Base-by-base conservation (phyloP, 2,888 invertebrate species). In the Meghimatium bilineatum region DNA sequence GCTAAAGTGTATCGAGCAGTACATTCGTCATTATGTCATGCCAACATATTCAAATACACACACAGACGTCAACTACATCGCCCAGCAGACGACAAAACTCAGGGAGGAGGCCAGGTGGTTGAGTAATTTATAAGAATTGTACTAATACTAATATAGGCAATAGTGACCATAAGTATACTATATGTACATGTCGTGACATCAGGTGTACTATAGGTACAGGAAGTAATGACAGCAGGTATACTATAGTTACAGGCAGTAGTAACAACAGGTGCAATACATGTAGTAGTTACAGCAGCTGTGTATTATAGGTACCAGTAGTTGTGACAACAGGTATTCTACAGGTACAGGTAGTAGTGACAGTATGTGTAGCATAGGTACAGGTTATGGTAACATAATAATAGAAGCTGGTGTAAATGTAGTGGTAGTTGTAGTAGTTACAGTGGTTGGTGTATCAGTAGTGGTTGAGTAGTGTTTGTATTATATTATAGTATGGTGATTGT, bases 41-140 rank as follows among this genome's bases (percentile, higher is more conserved):
- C 84, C 84, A 14, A 77, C 71, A 44, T 84, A 84, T 52, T 76
- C 81, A 38, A 84, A 84, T 56, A 84, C 84, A 14, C 84, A 84
- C 72, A 84, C 84, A 14, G 81, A 80, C n/a, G 78, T 81, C 20
- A 80, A 49, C 81, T 72, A 34, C 63, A 77, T 56, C 12, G 60
- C 84, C 1, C 52, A 74, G 32, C 84, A 84, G 66, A 84, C 84
- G 38, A 67, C 84, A 5, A 67, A 49, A 3, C 69, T 84, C 23
- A 63, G 84, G 32, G 81, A 84, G 23, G 84, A 84, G 34, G 84
- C 84, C 67, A 76, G 84, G 84, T 83, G n/a, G 29, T 36, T 23
- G 14, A 17, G 66, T 44, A 8, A 20, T 26, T 36, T 29, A 8
- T 38, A 44, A 17, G 29, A 38, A 10, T 29, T 26, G 20, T 38